phyloP scores from a whole-genome alignment of 2,888 invertebrate genomes.

The Macrostomum cliftonense region DNA sequence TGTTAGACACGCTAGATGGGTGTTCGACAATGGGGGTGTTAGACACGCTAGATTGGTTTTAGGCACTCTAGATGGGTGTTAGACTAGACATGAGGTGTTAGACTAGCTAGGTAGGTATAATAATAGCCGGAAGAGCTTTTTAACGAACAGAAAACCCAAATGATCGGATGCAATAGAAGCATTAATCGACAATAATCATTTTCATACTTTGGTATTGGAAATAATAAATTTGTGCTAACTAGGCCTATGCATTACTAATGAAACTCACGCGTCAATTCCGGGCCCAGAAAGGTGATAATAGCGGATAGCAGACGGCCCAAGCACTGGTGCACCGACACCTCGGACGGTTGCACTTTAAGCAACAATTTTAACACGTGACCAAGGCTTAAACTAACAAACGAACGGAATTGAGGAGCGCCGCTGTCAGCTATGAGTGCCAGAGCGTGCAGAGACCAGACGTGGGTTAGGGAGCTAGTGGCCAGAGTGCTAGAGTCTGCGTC shows the following conservation, averaged over 20 bases:
- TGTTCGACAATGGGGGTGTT: no score
- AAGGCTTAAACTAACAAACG: conserved; percentile 82
- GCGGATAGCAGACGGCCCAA: conserved; percentile 80
- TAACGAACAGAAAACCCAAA: no score
- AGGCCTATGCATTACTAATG: not conserved
- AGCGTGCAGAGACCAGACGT: conserved; percentile 90
- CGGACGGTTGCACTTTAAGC: conserved; percentile 67
- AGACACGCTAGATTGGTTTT: no score
- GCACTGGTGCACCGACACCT: conserved; percentile 71
- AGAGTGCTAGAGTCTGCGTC: conserved; percentile 46
- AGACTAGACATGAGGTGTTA: no score
- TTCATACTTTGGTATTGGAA: no score
- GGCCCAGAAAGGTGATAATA: conserved; percentile 87
- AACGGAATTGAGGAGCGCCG: conserved; percentile 93
- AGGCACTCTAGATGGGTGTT: no score
- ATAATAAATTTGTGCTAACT: no score
- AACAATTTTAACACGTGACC: conserved; percentile 71
- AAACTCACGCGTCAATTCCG: conserved; percentile 49
- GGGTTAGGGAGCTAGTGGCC: conserved; percentile 60
- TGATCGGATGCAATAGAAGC: no score
- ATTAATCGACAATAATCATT: no score
- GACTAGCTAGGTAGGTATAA: no score
- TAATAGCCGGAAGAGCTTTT: no score
- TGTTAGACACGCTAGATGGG: no score
- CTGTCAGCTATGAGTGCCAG: conserved; percentile 84